These are phyloP conservation scores for Ectropis grisescens DNA, from an alignment of 1,140 invertebrate genomes.

Conservation along the genomic window DNA sequence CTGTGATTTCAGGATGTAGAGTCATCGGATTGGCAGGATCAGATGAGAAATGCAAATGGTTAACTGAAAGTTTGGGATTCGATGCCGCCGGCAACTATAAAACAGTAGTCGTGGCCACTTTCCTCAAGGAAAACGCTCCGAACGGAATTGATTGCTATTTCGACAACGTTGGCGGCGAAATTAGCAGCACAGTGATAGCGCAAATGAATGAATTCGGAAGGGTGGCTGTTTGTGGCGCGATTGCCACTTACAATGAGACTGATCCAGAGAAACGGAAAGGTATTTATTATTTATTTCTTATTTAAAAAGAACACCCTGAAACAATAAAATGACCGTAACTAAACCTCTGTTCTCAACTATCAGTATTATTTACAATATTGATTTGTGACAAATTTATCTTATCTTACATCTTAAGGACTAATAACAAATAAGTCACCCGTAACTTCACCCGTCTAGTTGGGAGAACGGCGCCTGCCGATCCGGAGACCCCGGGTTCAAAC, in stretches of 20 bases:
- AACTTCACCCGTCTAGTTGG: too few relatives aligned
- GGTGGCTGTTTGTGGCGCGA: slow-evolving; percentile 75
- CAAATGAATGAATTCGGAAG: slow-evolving; percentile 74
- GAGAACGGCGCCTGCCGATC: too few relatives aligned
- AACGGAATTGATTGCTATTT: slow-evolving; percentile 79
- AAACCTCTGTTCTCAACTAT: too few relatives aligned
- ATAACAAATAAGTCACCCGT: too few relatives aligned
- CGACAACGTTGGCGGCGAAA: slow-evolving; percentile 79
- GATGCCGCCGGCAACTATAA: slow-evolving; percentile 82
- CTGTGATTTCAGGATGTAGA: slow-evolving; percentile 68
- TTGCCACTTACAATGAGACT: slow-evolving; percentile 71
- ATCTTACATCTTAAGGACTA: too few relatives aligned
- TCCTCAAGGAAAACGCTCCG: slow-evolving; percentile 73
- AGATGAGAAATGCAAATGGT: slow-evolving; percentile 79
- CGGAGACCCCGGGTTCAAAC: too few relatives aligned
- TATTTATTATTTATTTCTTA: too few relatives aligned
- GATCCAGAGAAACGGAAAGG: slow-evolving; percentile 40
- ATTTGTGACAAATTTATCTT: too few relatives aligned
- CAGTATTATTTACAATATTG: too few relatives aligned
- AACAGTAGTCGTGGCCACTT: slow-evolving; percentile 65
- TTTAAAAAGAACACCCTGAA: too few relatives aligned
- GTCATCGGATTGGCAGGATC: slow-evolving; percentile 81
- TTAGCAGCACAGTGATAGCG: slow-evolving; percentile 70
- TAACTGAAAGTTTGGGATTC: slow-evolving; percentile 76
- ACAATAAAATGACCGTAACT: too few relatives aligned